Conservation (phyloP, 2,797 vertebrate species). For the Adelosebastes latens region DNA sequence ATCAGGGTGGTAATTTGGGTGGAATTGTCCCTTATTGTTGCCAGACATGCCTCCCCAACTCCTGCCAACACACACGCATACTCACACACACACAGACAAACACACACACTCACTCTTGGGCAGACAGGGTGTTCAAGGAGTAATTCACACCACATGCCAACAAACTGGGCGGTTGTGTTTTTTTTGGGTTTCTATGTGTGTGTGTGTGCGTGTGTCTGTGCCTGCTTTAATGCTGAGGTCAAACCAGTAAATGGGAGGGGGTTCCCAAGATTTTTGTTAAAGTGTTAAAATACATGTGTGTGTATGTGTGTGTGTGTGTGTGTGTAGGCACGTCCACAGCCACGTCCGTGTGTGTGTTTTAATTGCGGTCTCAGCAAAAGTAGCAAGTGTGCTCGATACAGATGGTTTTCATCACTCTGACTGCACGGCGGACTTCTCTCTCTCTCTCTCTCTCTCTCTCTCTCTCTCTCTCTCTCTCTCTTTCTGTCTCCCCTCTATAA, state of each 20-base stretch:
- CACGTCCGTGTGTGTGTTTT: slow-evolving; percentile 67
- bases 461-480: slow-evolving; percentile 46
- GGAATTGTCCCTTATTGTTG: slow-evolving; percentile 86
- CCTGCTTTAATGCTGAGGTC: slow-evolving; percentile 78
- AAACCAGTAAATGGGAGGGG: slow-evolving; percentile 76
- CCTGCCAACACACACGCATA: slow-evolving; percentile 74
- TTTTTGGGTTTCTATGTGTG: slow-evolving; percentile 45
- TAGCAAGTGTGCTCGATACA: slow-evolving; percentile 82
- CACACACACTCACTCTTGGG: slow-evolving; percentile 57
- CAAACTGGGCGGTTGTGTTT: slow-evolving; percentile 79
- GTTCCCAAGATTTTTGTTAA: slow-evolving; percentile 67
- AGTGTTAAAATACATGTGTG: slow-evolving; percentile 65
- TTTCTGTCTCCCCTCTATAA: slow-evolving; percentile 43
- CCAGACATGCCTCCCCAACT: slow-evolving; percentile 80
- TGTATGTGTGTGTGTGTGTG: slow-evolving; percentile 25
- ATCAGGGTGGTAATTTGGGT: slow-evolving; percentile 85
- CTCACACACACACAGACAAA: slow-evolving; percentile 43
- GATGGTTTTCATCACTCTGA: slow-evolving; percentile 84
- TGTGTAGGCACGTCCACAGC: slow-evolving; percentile 33
- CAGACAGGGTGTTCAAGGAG: slow-evolving; percentile 79
- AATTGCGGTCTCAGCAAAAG: slow-evolving; percentile 84
- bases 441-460: slow-evolving; percentile 53
- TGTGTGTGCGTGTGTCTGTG: slow-evolving; percentile 49
- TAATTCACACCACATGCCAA: slow-evolving; percentile 87
- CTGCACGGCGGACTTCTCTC: slow-evolving; percentile 63